phyloP scores from a whole-genome alignment of 2,113 vertebrate species.

The Burhinus oedicnemus region DNA sequence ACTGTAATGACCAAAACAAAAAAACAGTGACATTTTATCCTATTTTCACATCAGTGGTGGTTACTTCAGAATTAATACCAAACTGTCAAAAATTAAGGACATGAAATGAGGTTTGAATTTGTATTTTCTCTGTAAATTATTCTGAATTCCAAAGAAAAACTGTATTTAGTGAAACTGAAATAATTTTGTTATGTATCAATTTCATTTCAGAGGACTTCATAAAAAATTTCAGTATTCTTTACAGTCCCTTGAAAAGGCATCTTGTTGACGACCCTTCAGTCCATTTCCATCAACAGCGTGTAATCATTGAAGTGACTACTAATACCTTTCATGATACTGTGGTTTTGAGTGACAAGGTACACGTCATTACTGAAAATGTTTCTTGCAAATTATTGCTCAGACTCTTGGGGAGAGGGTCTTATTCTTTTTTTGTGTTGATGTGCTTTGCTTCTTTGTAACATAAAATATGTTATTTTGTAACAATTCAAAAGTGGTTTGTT shows the following conservation, averaged over 20 bases:
- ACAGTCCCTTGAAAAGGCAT: conserved; percentile 90
- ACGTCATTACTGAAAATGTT: accelerated
- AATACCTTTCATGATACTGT: conserved; percentile 81
- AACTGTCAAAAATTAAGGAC: neutral
- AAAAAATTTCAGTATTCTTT: conserved; percentile 89
- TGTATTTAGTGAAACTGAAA: neutral
- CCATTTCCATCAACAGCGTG: conserved; percentile 27
- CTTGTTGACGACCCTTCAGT: conserved; percentile 80
- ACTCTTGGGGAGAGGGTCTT: neutral
- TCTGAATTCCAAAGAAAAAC: neutral
- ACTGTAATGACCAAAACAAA: neutral
- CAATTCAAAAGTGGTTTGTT: neutral
- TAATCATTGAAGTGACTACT: conserved; percentile 89
- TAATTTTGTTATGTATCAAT: conserved; percentile 16
- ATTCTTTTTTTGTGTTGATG: neutral
- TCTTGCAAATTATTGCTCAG: neutral
- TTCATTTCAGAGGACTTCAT: conserved; percentile 89
- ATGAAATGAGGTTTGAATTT: neutral
- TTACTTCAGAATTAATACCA: neutral
- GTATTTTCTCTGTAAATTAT: neutral
- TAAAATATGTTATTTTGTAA: neutral
- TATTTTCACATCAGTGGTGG: neutral
- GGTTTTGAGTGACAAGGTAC: conserved; percentile 85
- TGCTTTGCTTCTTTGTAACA: neutral
- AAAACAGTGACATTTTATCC: neutral